Base-by-base conservation (phyloP, 2,888 invertebrate genomes). In the Ellobium chinense region DNA sequence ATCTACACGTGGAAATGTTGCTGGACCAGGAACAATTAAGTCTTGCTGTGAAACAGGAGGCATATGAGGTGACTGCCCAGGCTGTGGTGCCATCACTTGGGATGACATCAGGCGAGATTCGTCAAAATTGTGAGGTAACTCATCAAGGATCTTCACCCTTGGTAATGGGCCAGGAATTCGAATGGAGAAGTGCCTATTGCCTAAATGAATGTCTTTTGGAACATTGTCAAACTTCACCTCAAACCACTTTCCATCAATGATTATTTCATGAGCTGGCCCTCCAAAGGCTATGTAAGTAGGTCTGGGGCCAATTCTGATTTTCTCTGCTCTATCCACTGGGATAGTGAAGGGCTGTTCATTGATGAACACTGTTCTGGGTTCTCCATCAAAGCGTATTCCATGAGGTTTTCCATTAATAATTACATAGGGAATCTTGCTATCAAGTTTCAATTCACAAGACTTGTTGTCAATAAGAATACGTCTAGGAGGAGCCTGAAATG, bases 181-280 rank as follows among this genome's bases (percentile, higher is more conserved):
- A 0, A 99, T 94, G 65, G 95, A 94, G 83, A 96, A 95, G n/a
- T 95, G 94, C 83, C 96, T 95, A 1, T 96, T 96, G 80, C 96
- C 96, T 56, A 99, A 94, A 63, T 96, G 95, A 14, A 98, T 95
- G 1, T 95, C 95, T 69, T 97, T 95, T 0, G 97, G 96, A 66
- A 96, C 96, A 0, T 97, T 98, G 46, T 97, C 97, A 92, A 99
- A 99, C 92, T 96, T 97, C 88, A 97, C 97, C 91, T 98, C 98
- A 92, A 88, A 91, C 90, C 91, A 91, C 83, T 90, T 89, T 0
- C 92, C 91, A 87, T 92, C 91, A 58, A 92, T 89, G 39, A 92
- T 91, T 14, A 93, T 84, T 82, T 93, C 93, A 86, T 91, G 91
- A n/a, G 91, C 92, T 12, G 93, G 93, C 1, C 93, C 93, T 60